These are phyloP conservation scores for Paracyclopina nana DNA, from an alignment of 1,140 invertebrate species.

Conservation along the genomic window DNA sequence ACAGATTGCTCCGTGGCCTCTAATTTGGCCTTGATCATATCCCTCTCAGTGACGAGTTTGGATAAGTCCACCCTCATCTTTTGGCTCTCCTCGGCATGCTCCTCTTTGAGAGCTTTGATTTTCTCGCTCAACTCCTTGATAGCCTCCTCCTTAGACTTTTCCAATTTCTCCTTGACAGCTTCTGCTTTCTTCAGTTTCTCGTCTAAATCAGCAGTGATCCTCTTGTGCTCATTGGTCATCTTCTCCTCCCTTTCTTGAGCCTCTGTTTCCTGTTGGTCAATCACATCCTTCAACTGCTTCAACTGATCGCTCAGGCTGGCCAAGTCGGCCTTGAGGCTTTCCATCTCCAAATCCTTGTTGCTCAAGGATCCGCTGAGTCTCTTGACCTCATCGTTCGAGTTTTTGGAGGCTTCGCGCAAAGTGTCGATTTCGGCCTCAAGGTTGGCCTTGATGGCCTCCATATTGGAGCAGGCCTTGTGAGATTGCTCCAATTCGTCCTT, in stretches of 20 bases:
- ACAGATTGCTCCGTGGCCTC: background rate
- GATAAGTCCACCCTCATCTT: background rate
- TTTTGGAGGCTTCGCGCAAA: background rate
- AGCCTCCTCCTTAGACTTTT: constrained; percentile 1
- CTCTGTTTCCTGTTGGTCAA: constrained; percentile 1
- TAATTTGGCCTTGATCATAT: background rate
- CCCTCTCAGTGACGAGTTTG: background rate
- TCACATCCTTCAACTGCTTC: constrained; percentile 9
- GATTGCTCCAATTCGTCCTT: background rate
- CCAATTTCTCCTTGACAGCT: constrained; percentile 6
- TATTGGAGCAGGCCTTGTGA: background rate
- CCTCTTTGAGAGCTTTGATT: background rate
- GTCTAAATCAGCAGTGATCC: background rate
- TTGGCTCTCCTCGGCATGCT: background rate
- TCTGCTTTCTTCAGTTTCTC: constrained; percentile 5
- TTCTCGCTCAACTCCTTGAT: background rate
- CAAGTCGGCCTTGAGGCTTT: background rate
- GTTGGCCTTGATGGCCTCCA: background rate
- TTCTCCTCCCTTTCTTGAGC: background rate
- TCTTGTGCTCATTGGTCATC: background rate
- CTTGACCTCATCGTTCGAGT: constrained; percentile 11
- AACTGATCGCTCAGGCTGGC: background rate
- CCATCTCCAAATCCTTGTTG: constrained; percentile 8
- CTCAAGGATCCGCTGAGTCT: constrained; percentile 1
- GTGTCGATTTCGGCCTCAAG: constrained; percentile 11